These are phyloP conservation scores for Nycticebus coucang DNA, from an alignment of 2,113 vertebrate species.

Conservation along the genomic window DNA sequence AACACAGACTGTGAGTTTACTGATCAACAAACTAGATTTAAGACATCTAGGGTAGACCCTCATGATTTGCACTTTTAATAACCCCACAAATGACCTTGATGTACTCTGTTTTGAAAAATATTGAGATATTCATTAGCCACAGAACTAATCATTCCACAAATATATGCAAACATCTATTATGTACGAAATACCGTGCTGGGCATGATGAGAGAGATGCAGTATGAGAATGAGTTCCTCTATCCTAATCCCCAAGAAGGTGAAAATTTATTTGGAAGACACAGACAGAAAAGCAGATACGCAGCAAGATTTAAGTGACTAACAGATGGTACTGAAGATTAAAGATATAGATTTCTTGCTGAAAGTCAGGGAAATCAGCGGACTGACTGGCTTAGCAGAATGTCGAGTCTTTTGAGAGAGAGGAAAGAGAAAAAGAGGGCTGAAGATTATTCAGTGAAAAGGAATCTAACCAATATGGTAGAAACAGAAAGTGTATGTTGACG, in stretches of 20 bases:
- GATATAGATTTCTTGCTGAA: background rate
- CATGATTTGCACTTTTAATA: background rate
- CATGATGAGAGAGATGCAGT: background rate
- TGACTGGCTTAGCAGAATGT: background rate
- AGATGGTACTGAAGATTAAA: background rate
- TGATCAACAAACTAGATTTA: background rate
- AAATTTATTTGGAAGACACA: background rate
- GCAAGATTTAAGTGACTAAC: background rate
- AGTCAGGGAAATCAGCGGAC: background rate
- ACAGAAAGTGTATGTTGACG: background rate
- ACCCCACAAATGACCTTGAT: background rate
- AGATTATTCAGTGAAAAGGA: background rate
- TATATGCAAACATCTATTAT: background rate
- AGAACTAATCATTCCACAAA: slow-evolving; percentile 14
- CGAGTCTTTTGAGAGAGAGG: background rate
- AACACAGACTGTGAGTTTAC: background rate
- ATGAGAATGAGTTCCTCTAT: background rate
- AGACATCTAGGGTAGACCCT: background rate
- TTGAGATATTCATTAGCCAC: background rate
- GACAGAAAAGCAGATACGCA: background rate
- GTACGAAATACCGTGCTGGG: background rate
- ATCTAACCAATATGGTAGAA: background rate
- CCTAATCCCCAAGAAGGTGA: background rate
- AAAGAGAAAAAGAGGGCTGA: background rate
- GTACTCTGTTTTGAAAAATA: background rate